phyloP scores from a whole-genome alignment of 2,888 invertebrate genomes.

The Peribatodes rhomboidaria region DNA sequence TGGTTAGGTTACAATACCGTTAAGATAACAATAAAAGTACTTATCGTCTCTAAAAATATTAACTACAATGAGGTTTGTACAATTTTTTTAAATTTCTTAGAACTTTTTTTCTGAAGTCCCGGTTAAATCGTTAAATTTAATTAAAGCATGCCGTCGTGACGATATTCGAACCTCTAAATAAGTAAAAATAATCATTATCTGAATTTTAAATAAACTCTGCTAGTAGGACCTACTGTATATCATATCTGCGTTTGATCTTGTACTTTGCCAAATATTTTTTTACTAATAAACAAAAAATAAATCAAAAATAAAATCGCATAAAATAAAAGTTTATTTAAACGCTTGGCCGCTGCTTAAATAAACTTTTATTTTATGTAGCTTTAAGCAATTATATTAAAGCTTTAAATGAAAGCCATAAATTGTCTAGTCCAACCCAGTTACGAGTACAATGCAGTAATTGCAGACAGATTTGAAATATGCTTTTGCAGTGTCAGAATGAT shows the following conservation, averaged over 20 bases:
- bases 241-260: no score
- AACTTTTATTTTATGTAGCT: background rate
- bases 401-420: slow-evolving; percentile 5
- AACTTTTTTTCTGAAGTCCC: no score
- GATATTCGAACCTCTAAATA: no score
- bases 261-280: no score
- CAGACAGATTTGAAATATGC: slow-evolving; percentile 11
- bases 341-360: background rate
- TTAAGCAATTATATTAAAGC: slow-evolving; percentile 3
- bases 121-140: no score
- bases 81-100: background rate
- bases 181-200: no score
- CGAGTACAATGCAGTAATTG: slow-evolving; percentile 20
- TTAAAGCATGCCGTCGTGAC: no score
- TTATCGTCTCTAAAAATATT: background rate
- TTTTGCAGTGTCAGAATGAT: slow-evolving; percentile 4
- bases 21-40: background rate
- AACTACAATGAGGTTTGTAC: background rate
- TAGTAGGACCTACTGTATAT: no score
- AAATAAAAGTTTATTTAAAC: background rate
- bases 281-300: no score
- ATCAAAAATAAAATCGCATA: background rate
- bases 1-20: background rate
- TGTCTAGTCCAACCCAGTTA: slow-evolving; percentile 11
- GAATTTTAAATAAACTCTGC: no score